Evolutionary conservation across 2,888 invertebrate species (phyloP).

Genomic region (Perdita meconis): DNA sequence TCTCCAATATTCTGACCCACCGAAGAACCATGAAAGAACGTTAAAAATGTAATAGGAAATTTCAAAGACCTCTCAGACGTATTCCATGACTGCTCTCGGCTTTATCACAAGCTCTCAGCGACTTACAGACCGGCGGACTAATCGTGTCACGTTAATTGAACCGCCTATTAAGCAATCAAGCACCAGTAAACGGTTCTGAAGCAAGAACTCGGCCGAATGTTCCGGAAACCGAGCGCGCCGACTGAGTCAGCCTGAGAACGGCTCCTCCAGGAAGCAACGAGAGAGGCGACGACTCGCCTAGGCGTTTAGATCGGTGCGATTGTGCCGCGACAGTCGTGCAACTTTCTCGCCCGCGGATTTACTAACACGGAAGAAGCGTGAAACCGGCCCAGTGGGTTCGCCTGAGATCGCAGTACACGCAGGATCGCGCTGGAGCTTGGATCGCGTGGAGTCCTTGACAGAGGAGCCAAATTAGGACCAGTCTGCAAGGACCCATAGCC

Average conservation of each 20-base stretch:
- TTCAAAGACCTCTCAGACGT: too few relatives aligned
- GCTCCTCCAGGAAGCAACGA: conserved; percentile 21
- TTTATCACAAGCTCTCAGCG: neutral
- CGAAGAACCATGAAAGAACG: too few relatives aligned
- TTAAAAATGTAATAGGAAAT: too few relatives aligned
- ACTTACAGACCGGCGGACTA: neutral
- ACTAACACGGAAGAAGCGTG: conserved; percentile 66
- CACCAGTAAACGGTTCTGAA: neutral
- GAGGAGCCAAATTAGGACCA: neutral
- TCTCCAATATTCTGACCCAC: too few relatives aligned
- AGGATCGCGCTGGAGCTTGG: conserved; percentile 58
- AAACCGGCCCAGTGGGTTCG: conserved; percentile 44
- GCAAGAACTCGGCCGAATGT: neutral
- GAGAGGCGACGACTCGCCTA: conserved; percentile 19
- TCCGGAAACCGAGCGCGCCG: neutral
- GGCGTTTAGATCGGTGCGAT: conserved; percentile 50
- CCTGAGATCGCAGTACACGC: conserved; percentile 53
- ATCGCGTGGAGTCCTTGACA: conserved; percentile 38
- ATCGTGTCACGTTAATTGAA: neutral
- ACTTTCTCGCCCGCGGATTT: conserved; percentile 71
- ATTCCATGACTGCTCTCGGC: neutral
- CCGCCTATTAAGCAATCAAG: neutral
- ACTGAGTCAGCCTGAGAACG: neutral
- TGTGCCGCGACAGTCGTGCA: conserved; percentile 54
- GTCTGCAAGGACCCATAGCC: too few relatives aligned